Evolutionary conservation across 2,888 invertebrate genomes (phyloP).

Genomic region (Tinea semifulvella): DNA sequence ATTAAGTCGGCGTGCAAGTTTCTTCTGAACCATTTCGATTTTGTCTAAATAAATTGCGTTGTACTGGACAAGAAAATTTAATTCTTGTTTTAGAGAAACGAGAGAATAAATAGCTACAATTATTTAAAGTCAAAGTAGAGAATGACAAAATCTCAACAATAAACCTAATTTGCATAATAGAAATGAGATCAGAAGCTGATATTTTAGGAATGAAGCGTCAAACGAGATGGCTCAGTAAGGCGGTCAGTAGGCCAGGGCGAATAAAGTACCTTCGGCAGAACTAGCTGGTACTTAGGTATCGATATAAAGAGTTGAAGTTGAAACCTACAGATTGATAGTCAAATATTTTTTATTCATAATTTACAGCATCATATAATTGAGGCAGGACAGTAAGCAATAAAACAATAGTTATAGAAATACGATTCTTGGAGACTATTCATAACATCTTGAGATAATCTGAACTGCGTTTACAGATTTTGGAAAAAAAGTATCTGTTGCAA

Average conservation of each 20-base stretch:
- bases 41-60: too few species aligned
- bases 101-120: conserved; percentile 1
- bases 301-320: not conserved
- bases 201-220: conserved; percentile 7
- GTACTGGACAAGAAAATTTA: not conserved
- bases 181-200: conserved; percentile 2
- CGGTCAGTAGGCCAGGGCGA: conserved; percentile 60
- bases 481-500: too few species aligned
- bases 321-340: too few species aligned
- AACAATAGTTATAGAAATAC: too few species aligned
- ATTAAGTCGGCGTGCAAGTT: too few species aligned
- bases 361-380: too few species aligned
- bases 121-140: not conserved
- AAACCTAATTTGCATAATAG: conserved; percentile 3
- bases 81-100: not conserved
- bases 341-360: too few species aligned
- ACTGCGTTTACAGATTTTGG: too few species aligned
- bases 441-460: too few species aligned
- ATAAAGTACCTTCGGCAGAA: conserved; percentile 49
- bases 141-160: conserved; percentile 3
- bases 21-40: too few species aligned
- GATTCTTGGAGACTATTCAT: too few species aligned
- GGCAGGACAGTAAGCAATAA: too few species aligned
- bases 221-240: conserved; percentile 33
- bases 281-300: conserved; percentile 22